phyloP scores from a whole-genome alignment of 2,888 invertebrate species.

The Leptinotarsa peninsularis region DNA sequence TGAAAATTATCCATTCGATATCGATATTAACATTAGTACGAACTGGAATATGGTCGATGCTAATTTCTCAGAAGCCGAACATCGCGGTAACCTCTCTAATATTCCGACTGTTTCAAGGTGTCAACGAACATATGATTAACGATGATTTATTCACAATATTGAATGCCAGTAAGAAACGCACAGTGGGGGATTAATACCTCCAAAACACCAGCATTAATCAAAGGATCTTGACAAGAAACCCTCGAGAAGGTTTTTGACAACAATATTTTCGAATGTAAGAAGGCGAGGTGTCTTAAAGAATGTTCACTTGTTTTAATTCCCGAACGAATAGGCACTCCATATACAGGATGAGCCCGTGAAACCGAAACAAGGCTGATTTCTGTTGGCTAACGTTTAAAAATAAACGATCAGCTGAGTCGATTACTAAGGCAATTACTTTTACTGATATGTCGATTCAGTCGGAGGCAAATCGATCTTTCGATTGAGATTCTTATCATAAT shows the following conservation, averaged over 20 bases:
- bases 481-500: no score
- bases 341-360: not conserved
- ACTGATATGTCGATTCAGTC: no score
- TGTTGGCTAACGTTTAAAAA: no score
- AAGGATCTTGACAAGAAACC: constrained; percentile 11
- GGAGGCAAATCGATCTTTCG: no score
- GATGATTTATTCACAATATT: constrained; percentile 19
- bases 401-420: no score
- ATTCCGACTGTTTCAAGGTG: constrained; percentile 13
- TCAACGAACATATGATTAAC: constrained; percentile 19
- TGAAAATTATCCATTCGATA: not conserved
- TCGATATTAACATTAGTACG: not conserved
- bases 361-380: no score
- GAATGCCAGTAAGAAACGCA: constrained; percentile 11
- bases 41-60: not conserved
- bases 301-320: not conserved
- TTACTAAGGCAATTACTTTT: no score
- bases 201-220: constrained; percentile 19
- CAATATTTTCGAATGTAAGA: constrained; percentile 1
- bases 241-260: constrained; percentile 4
- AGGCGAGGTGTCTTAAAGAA: constrained; percentile 4
- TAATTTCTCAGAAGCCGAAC: constrained; percentile 18
- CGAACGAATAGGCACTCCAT: not conserved
- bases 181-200: constrained; percentile 16
- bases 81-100: constrained; percentile 1